phyloP scores from a whole-genome alignment of 2,888 invertebrate species.

The Pycnomerus fuliginosus region DNA sequence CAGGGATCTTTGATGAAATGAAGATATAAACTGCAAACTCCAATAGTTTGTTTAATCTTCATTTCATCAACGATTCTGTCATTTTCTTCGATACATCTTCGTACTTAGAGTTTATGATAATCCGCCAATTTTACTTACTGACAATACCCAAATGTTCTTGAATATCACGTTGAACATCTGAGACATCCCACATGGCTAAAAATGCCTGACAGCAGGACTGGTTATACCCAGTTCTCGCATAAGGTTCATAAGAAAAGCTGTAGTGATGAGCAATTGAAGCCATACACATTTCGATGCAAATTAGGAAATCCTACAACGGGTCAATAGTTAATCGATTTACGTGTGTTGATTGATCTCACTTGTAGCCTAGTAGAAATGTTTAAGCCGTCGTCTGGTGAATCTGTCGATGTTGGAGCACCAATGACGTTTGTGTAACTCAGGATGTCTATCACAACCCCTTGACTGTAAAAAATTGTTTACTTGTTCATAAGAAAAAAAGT shows the following conservation, averaged over 20 bases:
- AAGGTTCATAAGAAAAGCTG: conserved; percentile 92
- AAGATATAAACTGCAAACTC: no score
- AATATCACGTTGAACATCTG: conserved; percentile 90
- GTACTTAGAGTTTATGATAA: no score
- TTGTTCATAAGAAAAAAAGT: no score
- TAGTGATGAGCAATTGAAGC: conserved; percentile 95
- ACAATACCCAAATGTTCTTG: conserved; percentile 91
- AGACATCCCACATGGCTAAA: conserved; percentile 94
- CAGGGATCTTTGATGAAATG: conserved; percentile 3
- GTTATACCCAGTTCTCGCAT: conserved; percentile 55
- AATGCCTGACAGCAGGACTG: conserved; percentile 74
- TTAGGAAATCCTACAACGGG: conserved; percentile 80
- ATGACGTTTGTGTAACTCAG: conserved; percentile 83
- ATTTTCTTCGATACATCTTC: no score
- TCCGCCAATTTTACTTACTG: conserved; percentile 56
- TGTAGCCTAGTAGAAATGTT: conserved; percentile 81
- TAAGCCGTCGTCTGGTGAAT: conserved; percentile 64
- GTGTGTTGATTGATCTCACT: conserved; percentile 54
- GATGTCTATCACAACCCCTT: conserved; percentile 86
- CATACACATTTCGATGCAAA: conserved; percentile 97
- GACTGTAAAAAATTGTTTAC: conserved; percentile 68
- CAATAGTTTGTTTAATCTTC: no score
- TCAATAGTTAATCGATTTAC: neutral
- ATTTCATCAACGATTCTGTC: no score
- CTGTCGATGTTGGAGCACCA: conserved; percentile 66